These are phyloP conservation scores for Diadophis punctatus DNA, from an alignment of 2,113 vertebrate species.

Conservation along the genomic window DNA sequence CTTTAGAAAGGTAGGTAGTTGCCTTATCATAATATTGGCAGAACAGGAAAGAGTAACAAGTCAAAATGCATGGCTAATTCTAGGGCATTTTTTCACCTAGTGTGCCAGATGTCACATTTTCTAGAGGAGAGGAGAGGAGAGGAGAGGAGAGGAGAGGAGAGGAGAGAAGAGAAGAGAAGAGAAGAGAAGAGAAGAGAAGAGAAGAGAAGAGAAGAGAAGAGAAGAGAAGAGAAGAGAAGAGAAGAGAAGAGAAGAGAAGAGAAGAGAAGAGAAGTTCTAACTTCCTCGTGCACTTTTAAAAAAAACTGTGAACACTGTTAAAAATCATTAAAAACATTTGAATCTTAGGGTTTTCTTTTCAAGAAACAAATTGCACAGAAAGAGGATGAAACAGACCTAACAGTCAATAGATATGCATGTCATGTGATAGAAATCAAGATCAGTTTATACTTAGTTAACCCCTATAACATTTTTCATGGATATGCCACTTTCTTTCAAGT, in stretches of 20 bases:
- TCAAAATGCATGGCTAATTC: neutral
- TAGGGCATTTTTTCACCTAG: neutral
- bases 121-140: neutral
- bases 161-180: neutral
- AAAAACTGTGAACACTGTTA: neutral
- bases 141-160: too few relatives aligned
- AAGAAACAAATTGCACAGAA: neutral
- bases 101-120: neutral
- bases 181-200: neutral
- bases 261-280: neutral
- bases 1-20: neutral
- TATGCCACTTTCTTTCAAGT: neutral
- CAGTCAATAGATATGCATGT: neutral
- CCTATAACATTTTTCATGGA: neutral
- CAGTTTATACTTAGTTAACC: neutral
- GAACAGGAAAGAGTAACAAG: neutral
- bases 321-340: neutral
- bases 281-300: neutral
- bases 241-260: too few relatives aligned
- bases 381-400: neutral
- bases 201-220: too few relatives aligned
- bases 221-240: neutral
- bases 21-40: neutral
- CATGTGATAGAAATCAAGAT: neutral
- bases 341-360: neutral